Evolutionary conservation across 2,113 vertebrate species (phyloP).

Genomic region (Neodontobutis hainanensis): DNA sequence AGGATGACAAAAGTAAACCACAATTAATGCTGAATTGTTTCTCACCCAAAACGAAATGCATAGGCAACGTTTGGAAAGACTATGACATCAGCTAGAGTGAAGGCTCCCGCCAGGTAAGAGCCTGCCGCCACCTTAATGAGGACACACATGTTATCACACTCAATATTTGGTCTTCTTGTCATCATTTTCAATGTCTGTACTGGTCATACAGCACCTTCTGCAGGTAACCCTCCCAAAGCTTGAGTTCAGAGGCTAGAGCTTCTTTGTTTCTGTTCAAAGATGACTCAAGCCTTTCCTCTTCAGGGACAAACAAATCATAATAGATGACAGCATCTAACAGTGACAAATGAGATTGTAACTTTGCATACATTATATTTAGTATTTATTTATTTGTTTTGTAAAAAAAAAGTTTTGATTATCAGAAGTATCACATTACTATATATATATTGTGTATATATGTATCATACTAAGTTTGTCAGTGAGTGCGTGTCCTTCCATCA

Average conservation of each 20-base stretch:
- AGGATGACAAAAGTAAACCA: background rate
- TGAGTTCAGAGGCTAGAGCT: conserved; percentile 62
- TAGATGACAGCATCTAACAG: conserved; percentile 55
- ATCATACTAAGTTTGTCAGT: conserved; percentile 72
- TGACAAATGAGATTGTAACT: background rate
- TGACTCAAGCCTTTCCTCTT: conserved; percentile 73
- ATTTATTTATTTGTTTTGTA: no score
- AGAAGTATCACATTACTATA: no score
- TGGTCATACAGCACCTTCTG: conserved; percentile 57
- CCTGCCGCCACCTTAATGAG: conserved; percentile 29
- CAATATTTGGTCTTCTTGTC: background rate
- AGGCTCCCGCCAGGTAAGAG: conserved; percentile 52
- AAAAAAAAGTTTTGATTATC: no score
- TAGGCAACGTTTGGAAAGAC: conserved; percentile 60
- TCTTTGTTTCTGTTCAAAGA: conserved; percentile 70
- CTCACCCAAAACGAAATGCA: conserved; percentile 61
- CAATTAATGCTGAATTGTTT: background rate
- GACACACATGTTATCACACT: background rate
- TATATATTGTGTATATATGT: no score
- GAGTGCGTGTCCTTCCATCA: conserved; percentile 71
- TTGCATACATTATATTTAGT: no score
- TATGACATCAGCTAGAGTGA: conserved; percentile 62
- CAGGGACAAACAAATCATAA: conserved; percentile 65
- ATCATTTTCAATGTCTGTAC: no score
- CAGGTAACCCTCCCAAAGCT: conserved; percentile 78